A percentile compares a stretch with the other conserved stretches of the same genome.
phyloP scores from a whole-genome alignment of 2,888 invertebrate species.

The Piscicola geometra region DNA sequence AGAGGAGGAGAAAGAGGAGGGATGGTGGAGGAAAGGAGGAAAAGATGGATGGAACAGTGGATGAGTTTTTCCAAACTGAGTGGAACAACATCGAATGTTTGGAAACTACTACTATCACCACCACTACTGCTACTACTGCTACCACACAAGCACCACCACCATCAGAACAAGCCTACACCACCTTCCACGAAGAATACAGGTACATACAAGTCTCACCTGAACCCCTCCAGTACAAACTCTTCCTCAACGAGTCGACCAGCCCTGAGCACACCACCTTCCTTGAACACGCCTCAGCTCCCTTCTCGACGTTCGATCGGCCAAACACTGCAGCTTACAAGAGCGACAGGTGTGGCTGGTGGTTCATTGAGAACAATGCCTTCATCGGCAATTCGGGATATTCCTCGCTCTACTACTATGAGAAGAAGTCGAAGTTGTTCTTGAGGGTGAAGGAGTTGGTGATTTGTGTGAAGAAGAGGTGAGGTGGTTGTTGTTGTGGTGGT shows the following conservation, averaged over 20 bases:
- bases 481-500: too few relatives aligned
- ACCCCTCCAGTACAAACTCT: background rate
- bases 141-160: background rate
- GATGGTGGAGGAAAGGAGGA: background rate
- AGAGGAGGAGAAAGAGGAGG: background rate
- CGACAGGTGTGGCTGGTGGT: background rate
- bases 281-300: background rate
- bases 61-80: too few relatives aligned
- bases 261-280: background rate
- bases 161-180: background rate
- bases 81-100: too few relatives aligned
- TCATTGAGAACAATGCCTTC: conserved; percentile 5
- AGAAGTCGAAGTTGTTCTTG: background rate
- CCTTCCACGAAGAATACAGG: background rate
- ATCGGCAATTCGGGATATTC: background rate
- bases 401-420: background rate
- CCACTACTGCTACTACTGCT: background rate
- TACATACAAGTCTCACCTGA: background rate
- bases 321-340: background rate
- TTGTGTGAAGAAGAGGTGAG: background rate
- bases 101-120: background rate
- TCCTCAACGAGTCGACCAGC: background rate
- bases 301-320: background rate
- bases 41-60: background rate
- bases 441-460: background rate